Conservation (phyloP, 1,140 invertebrate genomes). For the Apis florea region DNA sequence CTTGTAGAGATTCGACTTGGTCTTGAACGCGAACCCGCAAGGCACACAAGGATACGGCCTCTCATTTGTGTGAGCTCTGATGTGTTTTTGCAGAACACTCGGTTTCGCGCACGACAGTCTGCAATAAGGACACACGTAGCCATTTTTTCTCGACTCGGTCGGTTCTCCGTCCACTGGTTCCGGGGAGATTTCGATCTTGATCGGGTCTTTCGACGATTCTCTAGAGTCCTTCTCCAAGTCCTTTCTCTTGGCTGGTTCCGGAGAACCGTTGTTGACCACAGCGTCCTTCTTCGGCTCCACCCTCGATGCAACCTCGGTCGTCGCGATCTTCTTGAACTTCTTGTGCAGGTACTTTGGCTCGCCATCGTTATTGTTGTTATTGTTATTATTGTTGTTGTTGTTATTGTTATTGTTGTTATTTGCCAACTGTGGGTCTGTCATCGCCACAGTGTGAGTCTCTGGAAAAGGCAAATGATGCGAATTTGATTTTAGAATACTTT, state of each 20-base stretch:
- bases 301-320: constrained; percentile 75
- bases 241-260: constrained; percentile 77
- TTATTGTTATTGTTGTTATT: constrained; percentile 73
- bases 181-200: constrained; percentile 59
- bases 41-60: constrained; percentile 93
- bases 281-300: constrained; percentile 64
- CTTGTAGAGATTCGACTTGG: constrained; percentile 96
- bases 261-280: constrained; percentile 65
- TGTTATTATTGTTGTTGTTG: constrained; percentile 78
- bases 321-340: constrained; percentile 94
- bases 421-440: constrained; percentile 78
- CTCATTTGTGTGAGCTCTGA: constrained; percentile 95
- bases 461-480: constrained; percentile 26
- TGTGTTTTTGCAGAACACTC: constrained; percentile 96
- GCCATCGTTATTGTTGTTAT: constrained; percentile 81
- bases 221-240: constrained; percentile 71
- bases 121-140: constrained; percentile 92
- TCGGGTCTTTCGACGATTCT: constrained; percentile 60
- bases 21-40: constrained; percentile 96
- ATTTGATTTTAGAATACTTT: too few species aligned
- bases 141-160: constrained; percentile 75
- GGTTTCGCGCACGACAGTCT: constrained; percentile 94
- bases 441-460: constrained; percentile 76
- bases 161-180: constrained; percentile 67
- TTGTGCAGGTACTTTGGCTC: constrained; percentile 92